Evolutionary conservation across 2,113 vertebrate genomes (phyloP).

Genomic region (Stigmatopora argus): DNA sequence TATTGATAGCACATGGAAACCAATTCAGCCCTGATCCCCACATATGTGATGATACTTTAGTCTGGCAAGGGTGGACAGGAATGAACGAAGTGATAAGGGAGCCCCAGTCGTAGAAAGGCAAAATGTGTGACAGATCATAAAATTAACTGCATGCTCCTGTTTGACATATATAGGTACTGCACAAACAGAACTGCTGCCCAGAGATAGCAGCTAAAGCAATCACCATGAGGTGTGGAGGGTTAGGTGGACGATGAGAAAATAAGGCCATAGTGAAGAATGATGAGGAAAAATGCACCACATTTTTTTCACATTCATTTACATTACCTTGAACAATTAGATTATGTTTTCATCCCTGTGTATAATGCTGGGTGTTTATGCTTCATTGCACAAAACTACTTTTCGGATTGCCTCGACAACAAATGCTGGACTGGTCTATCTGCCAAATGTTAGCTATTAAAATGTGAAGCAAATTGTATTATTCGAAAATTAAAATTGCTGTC

Average conservation of each 20-base stretch:
- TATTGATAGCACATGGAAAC: conserved; percentile 29
- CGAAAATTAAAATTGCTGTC: too few relatives aligned
- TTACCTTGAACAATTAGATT: not conserved
- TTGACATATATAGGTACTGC: conserved; percentile 50
- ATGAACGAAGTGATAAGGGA: conserved; percentile 54
- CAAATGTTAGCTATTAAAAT: too few relatives aligned
- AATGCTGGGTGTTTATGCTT: not conserved
- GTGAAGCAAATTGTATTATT: too few relatives aligned
- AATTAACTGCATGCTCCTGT: conserved; percentile 55
- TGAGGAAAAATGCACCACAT: conserved; percentile 15
- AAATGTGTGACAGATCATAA: conserved; percentile 58
- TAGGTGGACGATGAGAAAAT: not conserved
- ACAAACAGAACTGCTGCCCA: conserved; percentile 63
- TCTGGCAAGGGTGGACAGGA: conserved; percentile 48
- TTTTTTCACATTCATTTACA: not conserved
- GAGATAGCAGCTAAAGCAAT: conserved; percentile 63
- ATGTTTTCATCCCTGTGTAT: not conserved
- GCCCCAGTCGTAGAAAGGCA: conserved; percentile 30
- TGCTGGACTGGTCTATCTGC: too few relatives aligned
- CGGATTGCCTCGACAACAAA: too few relatives aligned
- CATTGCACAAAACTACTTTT: not conserved
- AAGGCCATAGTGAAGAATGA: conserved; percentile 1
- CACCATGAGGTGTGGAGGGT: conserved; percentile 28
- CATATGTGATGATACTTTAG: conserved; percentile 49
- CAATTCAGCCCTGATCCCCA: conserved; percentile 35